These are phyloP conservation scores for Cancer borealis DNA, from an alignment of 2,888 invertebrate genomes.

Conservation along the genomic window DNA sequence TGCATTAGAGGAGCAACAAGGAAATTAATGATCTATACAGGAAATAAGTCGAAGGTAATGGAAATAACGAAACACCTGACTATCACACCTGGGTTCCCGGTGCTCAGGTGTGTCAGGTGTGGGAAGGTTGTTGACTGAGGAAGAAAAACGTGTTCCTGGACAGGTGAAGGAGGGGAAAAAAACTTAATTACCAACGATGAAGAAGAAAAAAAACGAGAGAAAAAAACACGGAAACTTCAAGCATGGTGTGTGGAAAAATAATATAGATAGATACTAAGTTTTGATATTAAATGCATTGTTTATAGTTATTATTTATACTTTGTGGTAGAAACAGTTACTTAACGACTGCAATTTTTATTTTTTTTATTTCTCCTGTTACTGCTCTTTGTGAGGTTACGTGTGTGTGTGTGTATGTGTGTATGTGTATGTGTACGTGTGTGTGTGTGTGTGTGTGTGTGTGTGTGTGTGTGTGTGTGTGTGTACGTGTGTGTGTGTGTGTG, in stretches of 20 bases:
- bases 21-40: background rate
- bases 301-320: background rate
- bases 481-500: no score
- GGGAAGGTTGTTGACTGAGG: conserved; percentile 24
- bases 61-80: background rate
- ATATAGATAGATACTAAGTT: background rate
- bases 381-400: background rate
- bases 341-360: background rate
- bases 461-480: no score
- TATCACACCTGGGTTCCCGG: background rate
- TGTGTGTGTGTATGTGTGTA: no score
- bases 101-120: conserved; percentile 20
- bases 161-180: background rate
- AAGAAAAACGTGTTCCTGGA: background rate
- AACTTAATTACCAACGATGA: background rate
- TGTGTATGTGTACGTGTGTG: no score
- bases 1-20: background rate
- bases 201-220: background rate
- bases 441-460: no score
- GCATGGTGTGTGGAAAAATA: background rate
- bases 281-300: background rate
- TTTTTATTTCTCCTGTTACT: background rate
- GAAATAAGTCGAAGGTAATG: background rate
- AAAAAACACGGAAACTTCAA: background rate
- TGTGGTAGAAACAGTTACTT: background rate